These are phyloP conservation scores for Temnothorax longispinosus DNA, from an alignment of 1,140 invertebrate species.

Conservation along the genomic window DNA sequence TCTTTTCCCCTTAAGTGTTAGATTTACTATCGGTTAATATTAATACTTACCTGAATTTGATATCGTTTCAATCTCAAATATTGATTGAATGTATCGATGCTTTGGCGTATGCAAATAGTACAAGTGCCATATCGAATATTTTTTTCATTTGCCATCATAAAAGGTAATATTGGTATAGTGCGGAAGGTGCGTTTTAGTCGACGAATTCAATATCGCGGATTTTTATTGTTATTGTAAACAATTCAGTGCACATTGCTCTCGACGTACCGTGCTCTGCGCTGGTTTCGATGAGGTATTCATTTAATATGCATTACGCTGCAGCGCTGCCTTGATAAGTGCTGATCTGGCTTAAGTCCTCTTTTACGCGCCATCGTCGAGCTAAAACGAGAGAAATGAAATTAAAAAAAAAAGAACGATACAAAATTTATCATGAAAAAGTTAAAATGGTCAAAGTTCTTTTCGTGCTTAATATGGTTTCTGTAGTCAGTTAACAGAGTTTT, in stretches of 20 bases:
- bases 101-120: conserved; percentile 34
- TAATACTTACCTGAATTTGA: conserved; percentile 22
- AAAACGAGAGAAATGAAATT: conserved; percentile 24
- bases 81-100: conserved; percentile 48
- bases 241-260: conserved; percentile 25
- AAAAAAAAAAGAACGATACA: background rate
- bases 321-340: conserved; percentile 44
- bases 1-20: background rate
- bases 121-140: conserved; percentile 51
- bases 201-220: conserved; percentile 44
- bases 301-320: conserved; percentile 53
- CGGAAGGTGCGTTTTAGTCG: conserved; percentile 39
- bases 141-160: conserved; percentile 34
- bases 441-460: conserved; percentile 32
- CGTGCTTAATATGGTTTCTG: background rate
- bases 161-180: conserved; percentile 45
- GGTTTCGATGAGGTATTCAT: conserved; percentile 48
- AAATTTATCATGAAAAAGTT: conserved; percentile 35
- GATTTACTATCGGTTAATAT: conserved; percentile 8
- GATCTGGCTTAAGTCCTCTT: conserved; percentile 44
- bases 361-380: conserved; percentile 4
- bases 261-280: background rate
- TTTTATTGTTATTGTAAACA: conserved; percentile 57
- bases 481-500: conserved; percentile 21
- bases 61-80: conserved; percentile 43